These are phyloP conservation scores for Eurystomus gularis DNA, from an alignment of 2,113 vertebrate species.

Conservation along the genomic window DNA sequence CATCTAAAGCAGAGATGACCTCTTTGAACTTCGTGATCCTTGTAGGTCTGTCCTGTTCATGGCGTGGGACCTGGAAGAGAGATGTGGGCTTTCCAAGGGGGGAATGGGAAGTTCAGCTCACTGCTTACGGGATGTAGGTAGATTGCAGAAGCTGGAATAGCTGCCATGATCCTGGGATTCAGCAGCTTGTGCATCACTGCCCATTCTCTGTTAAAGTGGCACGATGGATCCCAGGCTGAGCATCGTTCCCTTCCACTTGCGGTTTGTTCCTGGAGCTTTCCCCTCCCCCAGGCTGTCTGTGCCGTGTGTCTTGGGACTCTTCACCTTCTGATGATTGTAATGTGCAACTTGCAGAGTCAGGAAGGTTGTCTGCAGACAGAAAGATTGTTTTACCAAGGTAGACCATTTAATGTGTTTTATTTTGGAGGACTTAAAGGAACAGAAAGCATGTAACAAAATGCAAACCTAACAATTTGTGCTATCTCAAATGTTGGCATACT, in stretches of 20 bases:
- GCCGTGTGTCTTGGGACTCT: neutral
- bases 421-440: neutral
- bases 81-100: neutral
- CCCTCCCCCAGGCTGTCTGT: neutral
- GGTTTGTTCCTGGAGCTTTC: neutral
- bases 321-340: neutral
- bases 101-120: neutral
- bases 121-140: neutral
- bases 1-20: neutral
- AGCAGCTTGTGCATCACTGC: neutral
- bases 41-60: neutral
- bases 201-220: neutral
- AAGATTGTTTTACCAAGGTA: neutral
- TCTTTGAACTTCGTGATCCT: neutral
- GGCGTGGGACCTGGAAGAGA: neutral
- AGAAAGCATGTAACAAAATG: neutral
- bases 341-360: neutral
- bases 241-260: neutral
- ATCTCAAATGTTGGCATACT: neutral
- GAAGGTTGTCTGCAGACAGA: neutral
- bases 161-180: neutral
- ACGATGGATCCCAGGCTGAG: neutral
- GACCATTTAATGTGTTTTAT: rapidly evolving
- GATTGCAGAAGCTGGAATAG: neutral
- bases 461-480: no score